Conservation (phyloP, 1,140 invertebrate genomes). For the Tyrophagus putrescentiae region DNA sequence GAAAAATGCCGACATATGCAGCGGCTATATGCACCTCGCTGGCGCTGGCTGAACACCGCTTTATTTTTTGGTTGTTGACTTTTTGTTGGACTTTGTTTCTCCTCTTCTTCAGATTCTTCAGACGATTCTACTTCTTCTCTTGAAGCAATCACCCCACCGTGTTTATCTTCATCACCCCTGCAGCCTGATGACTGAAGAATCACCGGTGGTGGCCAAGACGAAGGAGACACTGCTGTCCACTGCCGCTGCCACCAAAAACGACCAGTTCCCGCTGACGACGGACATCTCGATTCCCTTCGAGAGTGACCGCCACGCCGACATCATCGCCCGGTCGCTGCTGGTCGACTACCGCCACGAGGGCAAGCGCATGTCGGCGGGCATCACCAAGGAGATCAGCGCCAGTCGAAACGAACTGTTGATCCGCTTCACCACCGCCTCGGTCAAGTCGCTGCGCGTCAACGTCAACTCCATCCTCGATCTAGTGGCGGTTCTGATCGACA, state of each 20-base stretch:
- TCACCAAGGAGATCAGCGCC: neutral
- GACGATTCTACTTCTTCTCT: neutral
- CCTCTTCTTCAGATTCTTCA: neutral
- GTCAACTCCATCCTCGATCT: constrained; percentile 6
- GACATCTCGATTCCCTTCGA: constrained; percentile 3
- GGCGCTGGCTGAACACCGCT: too few relatives aligned
- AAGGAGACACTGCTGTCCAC: too few relatives aligned
- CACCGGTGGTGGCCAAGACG: too few relatives aligned
- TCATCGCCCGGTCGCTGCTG: neutral
- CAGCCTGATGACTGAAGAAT: too few relatives aligned
- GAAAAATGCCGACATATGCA: too few relatives aligned
- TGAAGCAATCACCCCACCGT: too few relatives aligned
- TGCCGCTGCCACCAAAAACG: too few relatives aligned
- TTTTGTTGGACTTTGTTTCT: too few relatives aligned
- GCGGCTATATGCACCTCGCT: too few relatives aligned
- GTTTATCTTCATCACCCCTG: too few relatives aligned
- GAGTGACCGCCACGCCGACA: neutral
- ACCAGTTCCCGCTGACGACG: too few relatives aligned
- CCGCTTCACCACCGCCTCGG: neutral
- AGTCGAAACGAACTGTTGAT: neutral
- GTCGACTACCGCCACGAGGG: neutral
- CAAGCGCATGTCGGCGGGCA: neutral
- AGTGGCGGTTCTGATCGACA: neutral
- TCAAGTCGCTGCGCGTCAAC: neutral
- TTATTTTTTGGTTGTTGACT: too few relatives aligned